A percentile compares a stretch with the other conserved stretches of the same genome.
These are phyloP conservation scores for Raja brachyura DNA, from an alignment of 2,113 vertebrate species.

Conservation along the genomic window DNA sequence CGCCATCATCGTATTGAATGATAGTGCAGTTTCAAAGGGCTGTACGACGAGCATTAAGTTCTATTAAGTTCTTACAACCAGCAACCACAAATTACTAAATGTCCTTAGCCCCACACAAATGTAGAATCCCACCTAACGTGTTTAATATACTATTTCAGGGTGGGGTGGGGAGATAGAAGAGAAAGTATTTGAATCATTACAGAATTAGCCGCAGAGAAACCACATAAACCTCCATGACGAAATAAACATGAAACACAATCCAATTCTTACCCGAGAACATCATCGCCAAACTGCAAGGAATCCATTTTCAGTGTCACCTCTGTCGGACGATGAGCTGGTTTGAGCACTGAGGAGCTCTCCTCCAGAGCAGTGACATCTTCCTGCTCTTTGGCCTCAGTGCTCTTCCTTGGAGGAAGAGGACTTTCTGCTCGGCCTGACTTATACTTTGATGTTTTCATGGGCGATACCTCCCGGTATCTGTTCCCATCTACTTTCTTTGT, in stretches of 20 bases:
- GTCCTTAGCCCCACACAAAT: not conserved
- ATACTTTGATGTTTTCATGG: slow-evolving; percentile 68
- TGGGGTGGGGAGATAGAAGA: not conserved
- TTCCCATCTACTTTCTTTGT: slow-evolving; percentile 62
- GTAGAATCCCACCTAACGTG: not conserved
- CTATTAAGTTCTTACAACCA: not conserved
- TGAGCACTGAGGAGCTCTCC: slow-evolving; percentile 61
- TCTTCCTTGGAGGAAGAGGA: slow-evolving; percentile 57
- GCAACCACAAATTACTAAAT: not conserved
- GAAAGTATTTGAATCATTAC: not conserved
- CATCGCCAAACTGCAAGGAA: slow-evolving; percentile 68
- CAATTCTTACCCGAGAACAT: slow-evolving; percentile 71
- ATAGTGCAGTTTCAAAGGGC: too few species aligned
- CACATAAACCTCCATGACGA: not conserved
- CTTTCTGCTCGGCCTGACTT: slow-evolving; percentile 65
- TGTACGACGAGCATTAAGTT: too few species aligned
- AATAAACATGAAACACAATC: not conserved
- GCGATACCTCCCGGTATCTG: slow-evolving; percentile 67
- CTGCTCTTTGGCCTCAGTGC: slow-evolving; percentile 68
- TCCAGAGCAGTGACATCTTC: slow-evolving; percentile 60
- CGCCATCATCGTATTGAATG: too few species aligned
- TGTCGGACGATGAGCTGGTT: slow-evolving; percentile 69
- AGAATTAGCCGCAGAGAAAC: not conserved
- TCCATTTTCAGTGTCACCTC: slow-evolving; percentile 83
- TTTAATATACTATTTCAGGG: not conserved